Conservation (phyloP, 2,797 vertebrate species). For the Lutjanus campechanus region DNA sequence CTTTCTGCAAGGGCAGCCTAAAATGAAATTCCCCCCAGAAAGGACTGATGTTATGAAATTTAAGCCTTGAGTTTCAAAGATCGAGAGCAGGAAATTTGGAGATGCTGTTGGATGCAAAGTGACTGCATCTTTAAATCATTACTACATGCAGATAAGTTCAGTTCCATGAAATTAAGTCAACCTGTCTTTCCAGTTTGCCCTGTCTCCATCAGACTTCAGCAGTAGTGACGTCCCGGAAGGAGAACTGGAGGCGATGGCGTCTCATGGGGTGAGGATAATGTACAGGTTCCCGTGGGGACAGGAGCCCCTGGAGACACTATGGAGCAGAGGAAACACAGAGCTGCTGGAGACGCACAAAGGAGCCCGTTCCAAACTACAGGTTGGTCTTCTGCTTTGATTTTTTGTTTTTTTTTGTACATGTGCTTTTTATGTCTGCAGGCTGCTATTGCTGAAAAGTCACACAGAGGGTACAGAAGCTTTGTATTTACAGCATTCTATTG, state of each 20-base stretch:
- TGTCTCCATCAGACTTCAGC: constrained; percentile 92
- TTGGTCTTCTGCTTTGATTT: constrained; percentile 50
- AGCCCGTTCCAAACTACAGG: constrained; percentile 83
- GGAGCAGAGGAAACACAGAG: constrained; percentile 86
- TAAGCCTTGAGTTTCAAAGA: background rate
- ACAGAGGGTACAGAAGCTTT: no score
- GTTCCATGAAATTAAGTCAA: background rate
- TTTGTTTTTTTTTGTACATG: background rate
- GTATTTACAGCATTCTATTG: no score
- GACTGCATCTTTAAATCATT: background rate
- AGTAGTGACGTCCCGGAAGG: constrained; percentile 83
- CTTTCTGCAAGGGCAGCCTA: background rate
- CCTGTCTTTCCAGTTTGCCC: constrained; percentile 89
- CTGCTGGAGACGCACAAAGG: constrained; percentile 86
- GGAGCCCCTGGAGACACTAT: constrained; percentile 91
- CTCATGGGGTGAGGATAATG: constrained; percentile 80
- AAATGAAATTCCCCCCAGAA: background rate
- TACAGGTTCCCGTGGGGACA: constrained; percentile 94
- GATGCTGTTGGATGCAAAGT: background rate
- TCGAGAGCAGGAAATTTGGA: background rate
- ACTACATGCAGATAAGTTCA: background rate
- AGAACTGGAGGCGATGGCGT: constrained; percentile 71
- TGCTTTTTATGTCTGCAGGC: background rate
- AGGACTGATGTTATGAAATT: background rate
- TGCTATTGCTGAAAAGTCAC: background rate